Base-by-base conservation (phyloP, 2,797 vertebrate species). In the Gallinago solitaria region DNA sequence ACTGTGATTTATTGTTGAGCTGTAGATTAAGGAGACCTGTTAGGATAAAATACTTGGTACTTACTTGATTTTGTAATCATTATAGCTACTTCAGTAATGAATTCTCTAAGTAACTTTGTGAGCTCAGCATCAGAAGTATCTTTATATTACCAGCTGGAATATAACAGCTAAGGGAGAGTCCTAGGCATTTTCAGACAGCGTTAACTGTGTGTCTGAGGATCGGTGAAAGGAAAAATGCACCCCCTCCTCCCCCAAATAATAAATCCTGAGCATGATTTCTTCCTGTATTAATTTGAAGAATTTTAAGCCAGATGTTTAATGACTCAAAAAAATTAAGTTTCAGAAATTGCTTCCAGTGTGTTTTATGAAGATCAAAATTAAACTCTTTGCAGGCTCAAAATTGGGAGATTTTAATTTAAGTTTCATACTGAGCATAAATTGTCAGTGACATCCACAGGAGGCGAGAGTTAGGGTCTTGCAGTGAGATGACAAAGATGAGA, bases 1-100 rank as follows among this genome's bases (percentile, higher is more conserved):
- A 71, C 68, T n/a, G 41, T 43, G 56, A 51, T 74, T 94, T 67
- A 45, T 50, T 51, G 59, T 47, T 63, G 67, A 90, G 59, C 67
- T 0, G 0, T 35, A 32, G 87, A 81, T 89, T 84, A 82, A 78
- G 75, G 77, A 64, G 69, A 43, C 37, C 76, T 1, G 0, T 61
- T 83, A 54, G 74, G 57, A 50, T 87, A 73, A 85, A 85, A 24
- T 19, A 43, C 78, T 43, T 3, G 1, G 45, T 48, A 25, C 75
- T 65, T 37, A 37, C 79, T 80, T 0, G 0, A 11, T 84, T 94
- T 76, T 89, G 56, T 84, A 92, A 79, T 95, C 87, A 19, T 77
- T 60, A 5, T 8, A 59, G 74, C 45, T 70, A 2, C 87, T 80
- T 76, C 64, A 0, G 27, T 79, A 82, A 92, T 91, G 91, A 95